These are phyloP conservation scores for Blennius ocellaris DNA, from an alignment of 2,113 vertebrate genomes.

Conservation along the genomic window DNA sequence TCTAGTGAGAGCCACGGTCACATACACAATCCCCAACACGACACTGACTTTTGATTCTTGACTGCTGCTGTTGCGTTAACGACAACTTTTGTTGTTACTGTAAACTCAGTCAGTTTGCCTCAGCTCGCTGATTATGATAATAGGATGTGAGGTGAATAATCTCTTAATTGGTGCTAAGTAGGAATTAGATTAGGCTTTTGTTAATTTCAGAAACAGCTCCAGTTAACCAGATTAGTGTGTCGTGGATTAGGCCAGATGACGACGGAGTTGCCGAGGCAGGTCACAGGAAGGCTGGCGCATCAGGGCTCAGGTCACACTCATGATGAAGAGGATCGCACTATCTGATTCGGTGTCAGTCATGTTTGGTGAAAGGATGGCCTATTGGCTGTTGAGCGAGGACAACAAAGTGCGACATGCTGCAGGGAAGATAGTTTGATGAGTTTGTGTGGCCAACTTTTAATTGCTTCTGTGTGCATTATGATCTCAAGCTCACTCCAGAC, in stretches of 20 bases:
- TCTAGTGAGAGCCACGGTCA: constrained; percentile 36
- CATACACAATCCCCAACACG: constrained; percentile 33
- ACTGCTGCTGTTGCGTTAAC: constrained; percentile 17
- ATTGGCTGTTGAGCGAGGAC: constrained; percentile 14
- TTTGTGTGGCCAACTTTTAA: constrained; percentile 36
- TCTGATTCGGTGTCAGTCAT: constrained; percentile 46
- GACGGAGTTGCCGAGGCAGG: constrained; percentile 27
- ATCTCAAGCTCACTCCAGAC: constrained; percentile 37
- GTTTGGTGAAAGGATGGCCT: constrained; percentile 19
- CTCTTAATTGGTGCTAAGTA: constrained; percentile 79
- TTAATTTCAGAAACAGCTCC: constrained; percentile 68
- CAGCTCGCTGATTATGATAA: constrained; percentile 65
- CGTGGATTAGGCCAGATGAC: constrained; percentile 57
- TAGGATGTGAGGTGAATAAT: constrained; percentile 75
- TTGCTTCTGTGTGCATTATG: constrained; percentile 40
- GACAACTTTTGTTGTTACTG: constrained; percentile 11
- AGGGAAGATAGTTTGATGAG: constrained; percentile 25
- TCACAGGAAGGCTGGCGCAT: constrained; percentile 21
- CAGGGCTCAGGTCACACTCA: constrained; percentile 17
- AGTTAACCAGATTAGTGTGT: constrained; percentile 76
- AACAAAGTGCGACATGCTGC: constrained; percentile 6
- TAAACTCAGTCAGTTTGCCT: constrained; percentile 29
- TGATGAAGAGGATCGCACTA: constrained; percentile 3
- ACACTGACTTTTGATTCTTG: constrained; percentile 15
- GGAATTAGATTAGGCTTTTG: constrained; percentile 76